Percentiles rank a stretch among this genome's conserved stretches.
phyloP scores from a whole-genome alignment of 2,888 invertebrate species.

The Sminthurides aquaticus region DNA sequence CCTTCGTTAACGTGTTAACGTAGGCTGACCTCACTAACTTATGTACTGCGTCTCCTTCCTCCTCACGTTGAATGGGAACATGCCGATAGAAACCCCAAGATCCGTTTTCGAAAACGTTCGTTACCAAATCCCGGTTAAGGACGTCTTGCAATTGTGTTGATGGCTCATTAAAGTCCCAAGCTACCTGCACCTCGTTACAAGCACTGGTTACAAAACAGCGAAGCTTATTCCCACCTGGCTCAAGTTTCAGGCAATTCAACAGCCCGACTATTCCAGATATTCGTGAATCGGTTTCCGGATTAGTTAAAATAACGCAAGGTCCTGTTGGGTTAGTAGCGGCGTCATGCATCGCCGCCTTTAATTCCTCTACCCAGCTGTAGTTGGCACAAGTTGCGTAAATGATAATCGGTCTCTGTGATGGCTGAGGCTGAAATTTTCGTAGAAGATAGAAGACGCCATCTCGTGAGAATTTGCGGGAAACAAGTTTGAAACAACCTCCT shows the following conservation, averaged over 20 bases:
- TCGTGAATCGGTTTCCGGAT: too few relatives aligned
- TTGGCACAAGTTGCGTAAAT: constrained; percentile 61
- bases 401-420: constrained; percentile 46
- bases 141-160: neutral
- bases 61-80: constrained; percentile 55
- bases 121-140: constrained; percentile 16
- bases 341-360: constrained; percentile 64
- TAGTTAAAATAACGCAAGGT: too few relatives aligned
- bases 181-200: too few relatives aligned
- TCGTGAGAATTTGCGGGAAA: neutral
- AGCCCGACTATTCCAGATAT: constrained; percentile 54
- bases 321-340: too few relatives aligned
- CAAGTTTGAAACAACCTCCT: too few relatives aligned
- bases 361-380: constrained; percentile 70
- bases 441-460: constrained; percentile 1
- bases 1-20: constrained; percentile 66
- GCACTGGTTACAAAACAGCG: constrained; percentile 43
- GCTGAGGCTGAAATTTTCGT: neutral
- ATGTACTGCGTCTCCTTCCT: constrained; percentile 1
- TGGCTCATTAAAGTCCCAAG: neutral
- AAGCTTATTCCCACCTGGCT: constrained; percentile 48
- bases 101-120: constrained; percentile 47
- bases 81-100: constrained; percentile 82
- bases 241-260: constrained; percentile 51
- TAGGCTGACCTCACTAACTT: constrained; percentile 50